Conservation (phyloP, 2,113 vertebrate genomes). For the Pristiophorus japonicus region DNA sequence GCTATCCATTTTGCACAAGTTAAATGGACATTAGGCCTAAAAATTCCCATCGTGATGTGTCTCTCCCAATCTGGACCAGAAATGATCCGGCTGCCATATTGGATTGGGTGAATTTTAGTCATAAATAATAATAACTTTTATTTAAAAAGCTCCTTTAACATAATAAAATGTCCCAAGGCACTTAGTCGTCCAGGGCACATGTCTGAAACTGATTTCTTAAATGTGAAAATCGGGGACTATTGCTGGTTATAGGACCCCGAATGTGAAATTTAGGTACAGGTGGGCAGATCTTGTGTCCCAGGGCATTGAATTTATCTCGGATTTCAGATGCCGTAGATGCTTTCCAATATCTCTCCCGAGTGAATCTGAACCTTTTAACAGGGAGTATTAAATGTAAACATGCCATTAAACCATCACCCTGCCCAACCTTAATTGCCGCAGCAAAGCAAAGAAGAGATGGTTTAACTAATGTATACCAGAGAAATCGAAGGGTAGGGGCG, state of each 20-base stretch:
- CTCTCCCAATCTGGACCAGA: background rate
- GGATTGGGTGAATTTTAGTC: background rate
- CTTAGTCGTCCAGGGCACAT: background rate
- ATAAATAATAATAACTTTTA: too few relatives aligned
- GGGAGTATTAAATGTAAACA: background rate
- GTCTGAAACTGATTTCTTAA: background rate
- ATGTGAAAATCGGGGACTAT: background rate
- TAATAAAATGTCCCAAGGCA: too few relatives aligned
- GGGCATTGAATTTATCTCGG: background rate
- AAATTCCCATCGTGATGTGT: background rate
- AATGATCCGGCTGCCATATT: background rate
- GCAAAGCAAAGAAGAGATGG: background rate
- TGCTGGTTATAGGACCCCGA: background rate
- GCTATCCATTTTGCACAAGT: background rate
- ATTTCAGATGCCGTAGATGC: background rate
- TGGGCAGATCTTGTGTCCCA: background rate
- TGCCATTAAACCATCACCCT: background rate
- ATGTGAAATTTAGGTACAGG: background rate
- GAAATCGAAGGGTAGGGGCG: background rate
- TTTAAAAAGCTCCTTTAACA: too few relatives aligned
- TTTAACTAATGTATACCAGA: background rate
- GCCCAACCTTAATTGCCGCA: background rate
- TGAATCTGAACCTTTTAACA: background rate
- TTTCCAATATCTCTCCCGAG: background rate
- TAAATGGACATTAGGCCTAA: background rate